Evolutionary conservation across 2,113 vertebrate species (phyloP), one percentile per base, ranked within the genome.

Genomic region (Oreamnos americanus): DNA sequence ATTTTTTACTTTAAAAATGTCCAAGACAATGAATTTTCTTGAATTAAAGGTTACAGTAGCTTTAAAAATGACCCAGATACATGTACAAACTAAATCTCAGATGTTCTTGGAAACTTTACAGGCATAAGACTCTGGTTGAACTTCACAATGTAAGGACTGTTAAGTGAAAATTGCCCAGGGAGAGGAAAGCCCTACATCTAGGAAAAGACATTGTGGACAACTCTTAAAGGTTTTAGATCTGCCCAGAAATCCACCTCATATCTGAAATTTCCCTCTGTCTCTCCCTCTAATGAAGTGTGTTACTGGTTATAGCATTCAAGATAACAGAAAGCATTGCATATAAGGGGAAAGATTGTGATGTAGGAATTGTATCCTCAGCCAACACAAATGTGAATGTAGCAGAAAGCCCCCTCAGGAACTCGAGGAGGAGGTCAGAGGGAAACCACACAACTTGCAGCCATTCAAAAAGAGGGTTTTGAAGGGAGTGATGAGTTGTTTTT

Each of bases 1-100:
- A 88, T 93, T 94, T 95, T 82, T 97, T 25, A 96, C 33, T 62
- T 95, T 87, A 64, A 93, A 97, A 97, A 93, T 49, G 57, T 19
- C 64, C 4, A 95, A 21, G 19, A 84, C 62, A 97, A 88, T 67
- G 47, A 88, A 91, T 86, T 95, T 96, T 91, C 76, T 87, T 89
- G n/a, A 94, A 88, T 92, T 94, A 97, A 2, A 86, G 47, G 39
- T 76, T 91, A 87, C 10, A 85, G 28, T 76, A 90, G 60, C 8
- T 95, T 96, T 96, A 96, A 89, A 97, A 92, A 87, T 64, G 43
- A 94, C 36, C 43, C 91, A 91, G 78, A 93, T 83, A 95, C 33
- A 91, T 7, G 30, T 95, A 94, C 86, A 95, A 94, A 84, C 74
- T 74, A 62, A 82, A 91, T 93, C 51, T 97, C 76, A 93, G 47